phyloP scores from a whole-genome alignment of 2,797 vertebrate genomes.

The Pelobates cultripes region DNA sequence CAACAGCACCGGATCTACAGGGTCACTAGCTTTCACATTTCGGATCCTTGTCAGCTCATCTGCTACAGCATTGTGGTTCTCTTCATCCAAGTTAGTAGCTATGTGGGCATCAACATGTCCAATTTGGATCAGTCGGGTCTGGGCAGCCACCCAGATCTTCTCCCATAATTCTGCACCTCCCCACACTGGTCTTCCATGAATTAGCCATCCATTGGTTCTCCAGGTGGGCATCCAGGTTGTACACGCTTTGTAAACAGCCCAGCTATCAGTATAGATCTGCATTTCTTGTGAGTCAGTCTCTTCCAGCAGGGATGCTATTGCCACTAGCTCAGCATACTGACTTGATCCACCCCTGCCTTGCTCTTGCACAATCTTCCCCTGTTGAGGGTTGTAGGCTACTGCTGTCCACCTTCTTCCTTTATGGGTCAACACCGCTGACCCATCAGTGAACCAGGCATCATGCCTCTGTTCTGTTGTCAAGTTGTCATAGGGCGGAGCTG shows the following conservation, averaged over 20 bases:
- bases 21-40: background rate
- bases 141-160: background rate
- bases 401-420: background rate
- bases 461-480: background rate
- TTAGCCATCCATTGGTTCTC: too few species aligned
- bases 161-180: background rate
- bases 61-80: background rate
- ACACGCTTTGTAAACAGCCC: background rate
- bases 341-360: background rate
- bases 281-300: background rate
- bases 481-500: background rate
- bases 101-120: background rate
- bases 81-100: background rate
- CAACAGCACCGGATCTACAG: background rate
- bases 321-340: background rate
- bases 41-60: background rate
- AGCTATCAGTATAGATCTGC: slow-evolving; percentile 9
- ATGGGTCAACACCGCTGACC: too few species aligned
- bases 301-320: background rate
- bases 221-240: background rate
- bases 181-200: background rate
- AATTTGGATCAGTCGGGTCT: background rate
- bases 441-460: background rate
- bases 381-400: background rate
- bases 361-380: background rate